Evolutionary conservation across 2,113 vertebrate genomes (phyloP), one percentile per base, ranked within the genome.

Genomic region (Origma solitaria): DNA sequence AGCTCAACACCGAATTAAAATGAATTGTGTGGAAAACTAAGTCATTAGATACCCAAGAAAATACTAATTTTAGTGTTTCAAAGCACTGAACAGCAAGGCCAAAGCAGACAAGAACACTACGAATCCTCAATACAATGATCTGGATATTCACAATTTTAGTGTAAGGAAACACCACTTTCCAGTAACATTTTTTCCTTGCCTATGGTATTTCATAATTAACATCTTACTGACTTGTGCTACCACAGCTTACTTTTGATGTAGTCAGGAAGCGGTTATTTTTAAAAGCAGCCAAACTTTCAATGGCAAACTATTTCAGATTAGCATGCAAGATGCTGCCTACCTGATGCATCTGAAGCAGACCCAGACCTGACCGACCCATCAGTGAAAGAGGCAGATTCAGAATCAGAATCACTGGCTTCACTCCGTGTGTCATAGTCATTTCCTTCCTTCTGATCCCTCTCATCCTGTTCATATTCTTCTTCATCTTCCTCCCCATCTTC

Each of bases 381-480:
- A 24, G 99, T 99, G 97, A 99, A 99, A 72, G 99, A 99, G 70
- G 99, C 98, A 0, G 99, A 99, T 84, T 99, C 99, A 19, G 99
- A 99, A 54, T 98, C 99, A 7, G 99, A 99, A 96, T 99, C 99
- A 0, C 99, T 99, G 60, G 99, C 99, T 96, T 99, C 99, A 54
- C 99, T 99, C 77, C 99, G 98, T 4, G 99, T 99, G 86, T 99
- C 99, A 27, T 99, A 99, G 97, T 99, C 99, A 38, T 98, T 98
- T 80, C 97, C 98, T 81, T 99, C 98, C 86, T 98, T 98, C 84
- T 98, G 96, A 97, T 99, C 94, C 96, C 98, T 96, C 45, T 99
- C 99, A 57, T 99, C 99, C 19, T 98, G 98, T 94, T 99, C 99
- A 51, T 99, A 99, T 8, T 98, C 98, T 24, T 98, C 99, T 62